Evolutionary conservation across 2,797 vertebrate genomes (phyloP), one percentile per base, ranked within the genome.

Genomic region (Eidolon dupreanum): DNA sequence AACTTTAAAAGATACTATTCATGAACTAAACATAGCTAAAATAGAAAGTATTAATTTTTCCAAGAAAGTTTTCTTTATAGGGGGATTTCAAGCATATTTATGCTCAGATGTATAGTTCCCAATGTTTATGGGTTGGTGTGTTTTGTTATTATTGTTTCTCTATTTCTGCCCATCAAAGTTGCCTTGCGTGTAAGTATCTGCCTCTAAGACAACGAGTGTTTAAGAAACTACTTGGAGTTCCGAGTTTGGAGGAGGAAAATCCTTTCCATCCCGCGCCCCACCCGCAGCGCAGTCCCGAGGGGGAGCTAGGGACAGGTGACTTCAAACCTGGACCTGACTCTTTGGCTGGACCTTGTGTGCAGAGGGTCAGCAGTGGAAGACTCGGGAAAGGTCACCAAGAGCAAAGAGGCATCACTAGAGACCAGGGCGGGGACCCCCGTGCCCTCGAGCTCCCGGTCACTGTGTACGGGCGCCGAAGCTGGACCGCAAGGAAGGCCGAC

Each of bases 121-220:
- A 19, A 15, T 7, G 17, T 22, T 5, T 43, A 5, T 0, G 10
- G 12, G 3, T 2, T 36, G 33, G 5, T 15, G 17, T 49, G 28
- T 20, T 75, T 55, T 46, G 19, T 13, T 5, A 22, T 7, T 26
- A 4, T 6, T 63, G 15, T n/a, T n/a, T 31, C 8, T 38, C 1
- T 24, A 4, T 7, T 36, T 31, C 8, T 4, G 11, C 41, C 2
- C 2, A 16, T 53, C 0, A 28, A 38, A 63, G 57, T 10, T 8
- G 1, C 36, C 31, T 46, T 9, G 0, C 8, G 10, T 2, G 26
- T 9, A 65, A 9, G 28, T 11, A 11, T 43, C 24, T 51, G 17
- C 26, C 79, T 71, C 73, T 20, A 22, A 43, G 26, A 81, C 11
- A 41, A 19, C 26, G 51, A 16, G 12, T 0, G 5, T 43, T 1